A percentile compares a stretch with the other conserved stretches of the same genome.
These are phyloP conservation scores for Distichodus sexfasciatus DNA, from an alignment of 2,797 vertebrate genomes.

Conservation along the genomic window DNA sequence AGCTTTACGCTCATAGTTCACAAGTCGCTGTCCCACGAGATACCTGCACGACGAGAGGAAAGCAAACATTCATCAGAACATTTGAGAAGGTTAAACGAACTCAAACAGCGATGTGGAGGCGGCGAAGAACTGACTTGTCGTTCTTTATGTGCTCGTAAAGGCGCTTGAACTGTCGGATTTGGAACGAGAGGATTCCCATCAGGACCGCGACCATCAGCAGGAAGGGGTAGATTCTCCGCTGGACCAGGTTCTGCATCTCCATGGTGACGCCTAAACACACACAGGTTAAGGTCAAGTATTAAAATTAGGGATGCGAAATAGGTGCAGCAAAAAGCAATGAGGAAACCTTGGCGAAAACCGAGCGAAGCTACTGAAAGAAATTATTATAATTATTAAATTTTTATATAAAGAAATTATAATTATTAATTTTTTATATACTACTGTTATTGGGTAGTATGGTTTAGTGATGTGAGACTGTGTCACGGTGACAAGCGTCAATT, in stretches of 20 bases:
- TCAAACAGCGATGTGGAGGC: neutral
- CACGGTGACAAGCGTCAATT: no score
- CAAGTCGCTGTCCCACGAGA: conserved; percentile 95
- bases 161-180: conserved; percentile 98
- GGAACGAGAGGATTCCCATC: conserved; percentile 95
- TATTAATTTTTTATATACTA: no score
- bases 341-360: no score
- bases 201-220: conserved; percentile 95
- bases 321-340: no score
- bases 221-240: conserved; percentile 96
- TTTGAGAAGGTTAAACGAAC: neutral
- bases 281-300: neutral
- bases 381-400: no score
- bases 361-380: no score
- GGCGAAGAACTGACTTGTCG: conserved; percentile 85
- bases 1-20: conserved; percentile 95
- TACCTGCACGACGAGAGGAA: conserved; percentile 75
- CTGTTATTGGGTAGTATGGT: no score
- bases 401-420: no score
- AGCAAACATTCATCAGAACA: neutral
- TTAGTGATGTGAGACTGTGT: no score
- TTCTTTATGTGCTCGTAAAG: conserved; percentile 99
- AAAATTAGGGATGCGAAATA: neutral
- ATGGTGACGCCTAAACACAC: conserved; percentile 83
- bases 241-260: conserved; percentile 97